Conservation (phyloP, 2,888 invertebrate species). For the Cosmia trapezina region DNA sequence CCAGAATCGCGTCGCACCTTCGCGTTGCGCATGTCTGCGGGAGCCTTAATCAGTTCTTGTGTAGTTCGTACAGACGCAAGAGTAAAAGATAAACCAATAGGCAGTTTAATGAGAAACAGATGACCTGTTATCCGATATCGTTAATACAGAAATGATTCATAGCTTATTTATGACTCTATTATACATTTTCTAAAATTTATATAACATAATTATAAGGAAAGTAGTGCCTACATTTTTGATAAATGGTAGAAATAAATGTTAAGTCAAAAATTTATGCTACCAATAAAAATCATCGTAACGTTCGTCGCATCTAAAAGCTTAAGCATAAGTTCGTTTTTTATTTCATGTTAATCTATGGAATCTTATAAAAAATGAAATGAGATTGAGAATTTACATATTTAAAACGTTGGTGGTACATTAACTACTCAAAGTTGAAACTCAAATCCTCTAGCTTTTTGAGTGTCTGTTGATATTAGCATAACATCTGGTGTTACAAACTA, state of each 20-base stretch:
- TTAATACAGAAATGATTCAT: slow-evolving; percentile 31
- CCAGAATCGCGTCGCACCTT: too few relatives aligned
- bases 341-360: slow-evolving; percentile 59
- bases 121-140: slow-evolving; percentile 40
- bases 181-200: slow-evolving; percentile 37
- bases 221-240: slow-evolving; percentile 50
- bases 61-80: not conserved
- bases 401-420: slow-evolving; percentile 53
- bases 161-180: slow-evolving; percentile 48
- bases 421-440: slow-evolving; percentile 57
- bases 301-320: slow-evolving; percentile 51
- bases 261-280: slow-evolving; percentile 50
- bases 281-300: slow-evolving; percentile 59
- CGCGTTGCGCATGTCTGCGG: too few relatives aligned
- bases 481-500: slow-evolving; percentile 48
- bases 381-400: slow-evolving; percentile 64
- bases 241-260: slow-evolving; percentile 50
- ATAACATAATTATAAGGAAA: slow-evolving; percentile 40
- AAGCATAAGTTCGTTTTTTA: slow-evolving; percentile 45
- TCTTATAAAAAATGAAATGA: slow-evolving; percentile 58
- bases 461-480: slow-evolving; percentile 52
- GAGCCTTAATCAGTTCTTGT: not conserved
- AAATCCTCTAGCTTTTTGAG: slow-evolving; percentile 49
- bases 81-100: slow-evolving; percentile 22
- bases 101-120: slow-evolving; percentile 44